phyloP scores from a whole-genome alignment of 2,888 invertebrate genomes.

The Balanococcus diminutus region DNA sequence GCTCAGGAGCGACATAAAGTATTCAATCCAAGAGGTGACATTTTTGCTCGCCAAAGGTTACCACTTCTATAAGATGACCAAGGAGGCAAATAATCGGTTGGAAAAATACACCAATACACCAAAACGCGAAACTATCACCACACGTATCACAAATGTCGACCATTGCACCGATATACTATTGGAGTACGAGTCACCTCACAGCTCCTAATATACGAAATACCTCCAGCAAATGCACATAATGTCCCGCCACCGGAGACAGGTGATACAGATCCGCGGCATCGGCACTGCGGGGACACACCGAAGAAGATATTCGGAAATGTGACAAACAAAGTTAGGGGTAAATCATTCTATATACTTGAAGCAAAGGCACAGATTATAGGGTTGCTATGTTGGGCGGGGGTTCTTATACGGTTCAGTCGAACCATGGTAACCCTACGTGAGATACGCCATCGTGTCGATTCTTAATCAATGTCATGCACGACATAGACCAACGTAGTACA shows the following conservation, averaged over 20 bases:
- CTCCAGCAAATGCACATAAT: background rate
- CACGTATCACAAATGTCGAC: too few species aligned
- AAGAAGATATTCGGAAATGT: slow-evolving; percentile 39
- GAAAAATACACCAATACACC: too few species aligned
- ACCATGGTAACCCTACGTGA: background rate
- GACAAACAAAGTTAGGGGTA: background rate
- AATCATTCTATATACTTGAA: too few species aligned
- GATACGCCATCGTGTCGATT: slow-evolving; percentile 51
- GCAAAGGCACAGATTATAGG: background rate
- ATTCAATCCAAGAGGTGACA: too few species aligned
- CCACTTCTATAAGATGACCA: too few species aligned
- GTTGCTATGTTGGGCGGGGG: slow-evolving; percentile 28
- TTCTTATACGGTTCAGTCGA: too few species aligned
- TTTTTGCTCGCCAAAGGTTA: too few species aligned
- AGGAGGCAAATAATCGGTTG: too few species aligned
- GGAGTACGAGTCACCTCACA: background rate
- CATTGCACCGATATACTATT: too few species aligned
- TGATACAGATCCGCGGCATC: slow-evolving; percentile 37
- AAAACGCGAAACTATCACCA: too few species aligned
- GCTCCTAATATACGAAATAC: background rate
- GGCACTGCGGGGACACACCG: slow-evolving; percentile 27
- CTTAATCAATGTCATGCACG: slow-evolving; percentile 46
- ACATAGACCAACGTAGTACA: background rate
- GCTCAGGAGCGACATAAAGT: too few species aligned
- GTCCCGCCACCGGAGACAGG: slow-evolving; percentile 14